Conservation (phyloP, 2,888 invertebrate genomes). For the Drosophila imparisetae region DNA sequence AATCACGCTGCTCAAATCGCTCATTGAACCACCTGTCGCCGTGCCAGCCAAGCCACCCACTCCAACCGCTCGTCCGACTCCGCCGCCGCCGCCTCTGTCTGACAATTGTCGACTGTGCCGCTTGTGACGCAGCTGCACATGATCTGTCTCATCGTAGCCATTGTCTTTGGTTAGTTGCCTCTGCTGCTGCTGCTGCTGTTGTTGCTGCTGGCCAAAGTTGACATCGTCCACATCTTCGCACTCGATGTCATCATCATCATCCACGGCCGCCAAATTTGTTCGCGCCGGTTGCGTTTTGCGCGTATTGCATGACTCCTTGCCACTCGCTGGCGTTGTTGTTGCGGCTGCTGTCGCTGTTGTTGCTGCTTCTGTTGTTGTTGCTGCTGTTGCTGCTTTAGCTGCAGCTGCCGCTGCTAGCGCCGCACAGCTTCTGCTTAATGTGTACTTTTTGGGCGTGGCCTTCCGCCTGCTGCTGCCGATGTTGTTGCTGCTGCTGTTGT, state of each 20-base stretch:
- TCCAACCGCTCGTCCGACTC: conserved; percentile 8
- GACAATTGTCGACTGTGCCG: conserved; percentile 62
- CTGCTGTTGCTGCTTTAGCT: conserved; percentile 19
- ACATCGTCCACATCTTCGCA: conserved; percentile 71
- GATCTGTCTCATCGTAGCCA: conserved; percentile 76
- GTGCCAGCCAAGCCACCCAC: conserved; percentile 5
- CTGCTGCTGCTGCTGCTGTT: conserved; percentile 26
- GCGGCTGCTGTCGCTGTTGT: conserved; percentile 2
- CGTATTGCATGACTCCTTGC: conserved; percentile 32
- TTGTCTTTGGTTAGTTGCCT: conserved; percentile 61
- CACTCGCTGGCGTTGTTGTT: conserved; percentile 19
- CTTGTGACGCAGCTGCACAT: conserved; percentile 80
- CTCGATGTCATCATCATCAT: conserved; percentile 69
- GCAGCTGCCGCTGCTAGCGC: conserved; percentile 34
- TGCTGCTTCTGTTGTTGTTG: conserved; percentile 23
- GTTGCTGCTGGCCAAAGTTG: conserved; percentile 58
- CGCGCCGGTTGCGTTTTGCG: conserved; percentile 64
- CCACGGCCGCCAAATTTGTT: conserved; percentile 69
- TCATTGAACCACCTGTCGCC: conserved; percentile 63
- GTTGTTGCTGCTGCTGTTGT: conserved; percentile 38
- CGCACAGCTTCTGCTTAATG: conserved; percentile 64
- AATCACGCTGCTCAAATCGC: conserved; percentile 81
- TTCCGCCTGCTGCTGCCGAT: conserved; percentile 66
- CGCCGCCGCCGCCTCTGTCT: conserved; percentile 56
- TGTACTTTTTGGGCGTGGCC: conserved; percentile 67